Conservation (phyloP, 2,888 invertebrate species). For the Plagodis dolabraria region DNA sequence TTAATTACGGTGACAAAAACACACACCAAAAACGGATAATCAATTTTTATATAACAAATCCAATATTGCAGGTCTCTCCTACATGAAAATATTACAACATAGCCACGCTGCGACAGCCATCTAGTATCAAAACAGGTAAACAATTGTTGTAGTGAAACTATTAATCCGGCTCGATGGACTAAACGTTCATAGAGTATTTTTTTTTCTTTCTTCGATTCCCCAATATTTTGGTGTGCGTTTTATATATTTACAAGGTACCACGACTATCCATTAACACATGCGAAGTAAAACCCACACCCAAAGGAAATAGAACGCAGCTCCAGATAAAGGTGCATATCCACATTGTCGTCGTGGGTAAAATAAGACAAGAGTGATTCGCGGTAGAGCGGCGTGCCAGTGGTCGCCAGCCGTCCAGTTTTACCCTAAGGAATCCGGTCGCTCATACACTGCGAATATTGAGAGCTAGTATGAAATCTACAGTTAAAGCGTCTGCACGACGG, state of each 20-base stretch:
- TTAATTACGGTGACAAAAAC: constrained; percentile 21
- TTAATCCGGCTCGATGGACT: too few species aligned
- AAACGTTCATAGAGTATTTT: too few species aligned
- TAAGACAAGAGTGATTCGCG: constrained; percentile 34
- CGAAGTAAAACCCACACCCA: not conserved
- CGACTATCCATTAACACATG: constrained; percentile 3
- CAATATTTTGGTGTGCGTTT: constrained; percentile 17
- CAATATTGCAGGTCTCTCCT: not conserved
- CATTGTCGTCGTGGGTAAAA: constrained; percentile 1
- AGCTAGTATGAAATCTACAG: constrained; percentile 33
- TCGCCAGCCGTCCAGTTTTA: constrained; percentile 17
- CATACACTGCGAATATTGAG: constrained; percentile 26
- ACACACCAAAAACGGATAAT: constrained; percentile 19
- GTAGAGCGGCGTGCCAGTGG: constrained; percentile 6
- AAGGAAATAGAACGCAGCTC: not conserved
- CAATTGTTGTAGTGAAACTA: too few species aligned
- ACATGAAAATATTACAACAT: constrained; percentile 3
- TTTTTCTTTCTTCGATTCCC: too few species aligned
- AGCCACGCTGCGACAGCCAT: constrained; percentile 9
- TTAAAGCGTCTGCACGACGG: constrained; percentile 32
- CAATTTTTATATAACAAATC: not conserved
- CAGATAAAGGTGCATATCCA: constrained; percentile 1
- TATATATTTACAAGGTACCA: not conserved
- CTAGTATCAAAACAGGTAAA: not conserved
- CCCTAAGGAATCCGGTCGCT: constrained; percentile 27